phyloP scores from a whole-genome alignment of 2,797 vertebrate species.

The Epinephelus awoara region DNA sequence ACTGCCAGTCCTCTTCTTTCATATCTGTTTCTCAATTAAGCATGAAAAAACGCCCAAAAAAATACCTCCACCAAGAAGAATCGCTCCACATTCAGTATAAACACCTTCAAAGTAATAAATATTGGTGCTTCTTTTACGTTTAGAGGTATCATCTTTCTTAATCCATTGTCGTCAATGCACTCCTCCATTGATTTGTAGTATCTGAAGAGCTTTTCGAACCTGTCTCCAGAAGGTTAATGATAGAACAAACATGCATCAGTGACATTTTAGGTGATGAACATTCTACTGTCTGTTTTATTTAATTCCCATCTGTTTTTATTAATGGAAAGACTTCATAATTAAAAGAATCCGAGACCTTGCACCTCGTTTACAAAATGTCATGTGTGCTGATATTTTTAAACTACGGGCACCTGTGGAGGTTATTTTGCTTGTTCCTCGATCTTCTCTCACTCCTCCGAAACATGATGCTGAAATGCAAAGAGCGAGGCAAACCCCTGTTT shows the following conservation, averaged over 20 bases:
- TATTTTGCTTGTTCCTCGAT: neutral
- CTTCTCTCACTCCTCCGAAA: too few relatives aligned
- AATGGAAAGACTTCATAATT: neutral
- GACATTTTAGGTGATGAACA: neutral
- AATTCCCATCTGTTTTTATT: neutral
- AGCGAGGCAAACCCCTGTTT: neutral
- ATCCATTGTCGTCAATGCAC: too few relatives aligned
- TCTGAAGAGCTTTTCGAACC: neutral
- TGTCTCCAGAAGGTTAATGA: neutral
- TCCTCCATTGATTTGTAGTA: neutral
- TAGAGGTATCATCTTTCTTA: neutral
- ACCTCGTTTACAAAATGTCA: neutral
- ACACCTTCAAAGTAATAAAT: neutral
- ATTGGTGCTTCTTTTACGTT: neutral
- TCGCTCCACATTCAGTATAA: neutral
- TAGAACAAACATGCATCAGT: neutral
- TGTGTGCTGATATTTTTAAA: neutral
- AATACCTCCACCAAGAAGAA: too few relatives aligned
- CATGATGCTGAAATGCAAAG: neutral
- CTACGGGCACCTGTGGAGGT: too few relatives aligned
- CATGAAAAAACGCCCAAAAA: too few relatives aligned
- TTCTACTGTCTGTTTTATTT: too few relatives aligned
- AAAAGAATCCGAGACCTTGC: neutral
- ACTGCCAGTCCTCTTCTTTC: too few relatives aligned
- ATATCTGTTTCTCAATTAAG: too few relatives aligned